Evolutionary conservation across 2,797 vertebrate genomes (phyloP).

Genomic region (Vireo griseus): DNA sequence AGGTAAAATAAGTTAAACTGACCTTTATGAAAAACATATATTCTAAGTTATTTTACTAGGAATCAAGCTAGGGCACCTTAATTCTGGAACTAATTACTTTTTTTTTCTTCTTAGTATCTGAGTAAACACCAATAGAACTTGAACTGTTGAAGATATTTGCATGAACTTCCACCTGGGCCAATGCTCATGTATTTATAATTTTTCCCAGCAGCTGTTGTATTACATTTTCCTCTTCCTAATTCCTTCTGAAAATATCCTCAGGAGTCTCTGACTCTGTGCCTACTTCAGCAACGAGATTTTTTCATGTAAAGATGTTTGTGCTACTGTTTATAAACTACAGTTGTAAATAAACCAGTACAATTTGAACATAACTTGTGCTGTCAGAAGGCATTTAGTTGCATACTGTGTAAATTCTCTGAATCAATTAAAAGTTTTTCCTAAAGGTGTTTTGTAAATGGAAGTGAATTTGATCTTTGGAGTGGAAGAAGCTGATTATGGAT

Average conservation of each 20-base stretch:
- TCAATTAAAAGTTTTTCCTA: background rate
- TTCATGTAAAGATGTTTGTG: constrained; percentile 79
- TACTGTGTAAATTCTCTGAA: background rate
- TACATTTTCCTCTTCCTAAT: constrained; percentile 61
- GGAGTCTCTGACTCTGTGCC: constrained; percentile 66
- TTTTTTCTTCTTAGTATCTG: background rate
- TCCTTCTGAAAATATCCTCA: constrained; percentile 56
- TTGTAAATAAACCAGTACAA: constrained; percentile 80
- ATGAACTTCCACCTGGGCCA: constrained; percentile 72
- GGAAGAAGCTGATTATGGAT: background rate
- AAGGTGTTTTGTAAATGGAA: background rate
- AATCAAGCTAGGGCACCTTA: constrained; percentile 73
- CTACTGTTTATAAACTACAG: constrained; percentile 79
- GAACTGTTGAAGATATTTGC: constrained; percentile 71
- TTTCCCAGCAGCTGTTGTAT: constrained; percentile 54
- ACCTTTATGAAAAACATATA: constrained; percentile 59
- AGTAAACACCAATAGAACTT: constrained; percentile 63
- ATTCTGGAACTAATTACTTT: constrained; percentile 50
- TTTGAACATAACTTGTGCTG: constrained; percentile 70
- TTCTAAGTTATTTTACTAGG: constrained; percentile 61
- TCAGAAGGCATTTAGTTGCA: background rate
- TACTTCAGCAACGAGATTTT: constrained; percentile 72
- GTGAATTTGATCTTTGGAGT: background rate
- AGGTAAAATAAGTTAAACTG: constrained; percentile 53
- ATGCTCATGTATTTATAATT: constrained; percentile 65